These are phyloP conservation scores for Actenoides hombroni DNA, from an alignment of 2,113 vertebrate genomes.

Conservation along the genomic window DNA sequence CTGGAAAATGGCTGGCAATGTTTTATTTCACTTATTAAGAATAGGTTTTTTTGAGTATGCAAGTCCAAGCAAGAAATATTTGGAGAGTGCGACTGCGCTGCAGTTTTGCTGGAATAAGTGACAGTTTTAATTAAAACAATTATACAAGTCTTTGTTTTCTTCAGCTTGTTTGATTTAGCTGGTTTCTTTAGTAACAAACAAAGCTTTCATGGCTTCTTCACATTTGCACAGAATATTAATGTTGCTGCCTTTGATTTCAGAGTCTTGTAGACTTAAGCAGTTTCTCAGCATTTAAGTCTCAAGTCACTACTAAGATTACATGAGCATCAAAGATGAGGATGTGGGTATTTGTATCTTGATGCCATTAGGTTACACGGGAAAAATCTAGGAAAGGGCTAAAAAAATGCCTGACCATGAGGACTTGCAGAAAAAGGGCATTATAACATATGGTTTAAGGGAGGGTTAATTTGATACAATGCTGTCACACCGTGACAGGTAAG, in stretches of 20 bases:
- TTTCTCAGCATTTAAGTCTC: background rate
- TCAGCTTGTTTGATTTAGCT: constrained; percentile 39
- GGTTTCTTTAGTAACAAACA: constrained; percentile 45
- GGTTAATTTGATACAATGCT: background rate
- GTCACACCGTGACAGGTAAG: background rate
- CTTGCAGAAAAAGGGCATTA: background rate
- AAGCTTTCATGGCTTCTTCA: constrained; percentile 31
- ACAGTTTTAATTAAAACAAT: constrained; percentile 66
- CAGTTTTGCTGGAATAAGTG: constrained; percentile 33
- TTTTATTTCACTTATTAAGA: constrained; percentile 24
- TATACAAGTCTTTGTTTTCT: constrained; percentile 58
- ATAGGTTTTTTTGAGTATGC: background rate
- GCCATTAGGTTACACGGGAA: background rate
- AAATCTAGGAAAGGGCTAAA: background rate
- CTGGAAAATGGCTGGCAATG: constrained; percentile 27
- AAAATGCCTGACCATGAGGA: background rate
- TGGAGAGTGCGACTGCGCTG: background rate
- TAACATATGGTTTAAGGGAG: background rate
- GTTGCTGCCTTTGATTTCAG: constrained; percentile 3
- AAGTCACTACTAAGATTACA: background rate
- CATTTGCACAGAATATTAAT: constrained; percentile 23
- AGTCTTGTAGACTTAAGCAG: background rate
- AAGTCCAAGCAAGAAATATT: constrained; percentile 10
- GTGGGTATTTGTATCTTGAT: background rate
- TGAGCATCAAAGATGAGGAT: background rate